phyloP scores from a whole-genome alignment of 2,113 vertebrate genomes.

The Copsychus sechellarum region DNA sequence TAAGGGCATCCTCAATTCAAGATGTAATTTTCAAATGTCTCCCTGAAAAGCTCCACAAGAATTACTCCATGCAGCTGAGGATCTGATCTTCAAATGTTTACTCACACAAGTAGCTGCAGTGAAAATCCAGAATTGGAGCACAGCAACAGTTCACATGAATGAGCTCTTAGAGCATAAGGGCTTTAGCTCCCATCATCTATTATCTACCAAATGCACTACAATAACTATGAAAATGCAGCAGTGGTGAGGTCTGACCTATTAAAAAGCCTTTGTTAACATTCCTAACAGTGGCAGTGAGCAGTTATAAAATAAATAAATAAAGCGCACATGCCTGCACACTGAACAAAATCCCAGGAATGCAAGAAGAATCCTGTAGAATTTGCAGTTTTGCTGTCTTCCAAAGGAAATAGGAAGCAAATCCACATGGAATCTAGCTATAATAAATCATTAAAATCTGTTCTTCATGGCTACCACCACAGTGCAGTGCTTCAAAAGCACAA shows the following conservation, averaged over 20 bases:
- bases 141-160: background rate
- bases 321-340: background rate
- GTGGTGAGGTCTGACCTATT: slow-evolving; percentile 2
- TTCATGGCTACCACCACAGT: background rate
- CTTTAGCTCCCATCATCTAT: background rate
- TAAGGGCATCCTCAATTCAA: background rate
- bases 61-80: background rate
- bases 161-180: background rate
- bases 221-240: background rate
- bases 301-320: slow-evolving; percentile 22
- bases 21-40: background rate
- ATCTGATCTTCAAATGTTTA: slow-evolving; percentile 5
- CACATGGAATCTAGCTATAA: slow-evolving; percentile 3
- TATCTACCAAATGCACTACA: background rate
- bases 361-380: background rate
- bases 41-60: background rate
- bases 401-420: slow-evolving; percentile 39
- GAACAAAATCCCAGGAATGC: background rate
- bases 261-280: slow-evolving; percentile 15
- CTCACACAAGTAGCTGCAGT: background rate
- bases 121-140: slow-evolving; percentile 6
- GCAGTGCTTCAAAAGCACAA: background rate
- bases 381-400: slow-evolving; percentile 7
- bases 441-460: slow-evolving; percentile 9
- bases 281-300: background rate